These are phyloP conservation scores for Macrosiphum euphorbiae DNA, from an alignment of 2,888 invertebrate species.

Conservation along the genomic window DNA sequence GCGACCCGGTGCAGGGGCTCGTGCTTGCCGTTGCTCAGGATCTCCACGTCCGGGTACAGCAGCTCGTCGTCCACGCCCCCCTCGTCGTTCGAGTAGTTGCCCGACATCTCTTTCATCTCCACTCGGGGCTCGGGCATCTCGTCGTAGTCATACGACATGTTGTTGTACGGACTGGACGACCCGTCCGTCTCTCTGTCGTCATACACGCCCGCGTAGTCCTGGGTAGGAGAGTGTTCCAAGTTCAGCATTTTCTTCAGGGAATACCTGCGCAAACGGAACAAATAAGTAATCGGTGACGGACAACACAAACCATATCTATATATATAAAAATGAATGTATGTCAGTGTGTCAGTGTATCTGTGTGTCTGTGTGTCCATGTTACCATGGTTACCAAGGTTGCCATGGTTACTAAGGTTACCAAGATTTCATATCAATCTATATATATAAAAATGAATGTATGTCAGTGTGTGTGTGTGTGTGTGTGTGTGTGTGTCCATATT, in stretches of 20 bases:
- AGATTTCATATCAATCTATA: too few relatives aligned
- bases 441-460: too few relatives aligned
- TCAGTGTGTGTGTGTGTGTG: too few relatives aligned
- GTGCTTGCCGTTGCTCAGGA: conserved; percentile 55
- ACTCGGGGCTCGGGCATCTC: conserved; percentile 57
- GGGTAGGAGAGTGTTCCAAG: conserved; percentile 41
- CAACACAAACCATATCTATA: too few relatives aligned
- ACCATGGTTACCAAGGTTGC: too few relatives aligned
- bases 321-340: too few relatives aligned
- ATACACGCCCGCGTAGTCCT: conserved; percentile 42
- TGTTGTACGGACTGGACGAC: conserved; percentile 56
- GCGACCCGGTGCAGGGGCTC: conserved; percentile 53
- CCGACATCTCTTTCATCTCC: conserved; percentile 57
- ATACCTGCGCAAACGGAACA: conserved; percentile 37
- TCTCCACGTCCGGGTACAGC: conserved; percentile 55
- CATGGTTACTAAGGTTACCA: too few relatives aligned
- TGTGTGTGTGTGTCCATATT: too few relatives aligned
- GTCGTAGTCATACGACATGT: conserved; percentile 50
- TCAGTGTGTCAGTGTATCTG: too few relatives aligned
- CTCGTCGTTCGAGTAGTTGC: conserved; percentile 53
- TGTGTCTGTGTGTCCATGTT: too few relatives aligned
- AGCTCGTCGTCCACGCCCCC: conserved; percentile 57
- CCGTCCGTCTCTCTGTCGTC: conserved; percentile 55
- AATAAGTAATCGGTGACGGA: neutral
- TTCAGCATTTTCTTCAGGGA: conserved; percentile 60